These are phyloP conservation scores for Spinus pinus DNA, from an alignment of 2,797 vertebrate species.

Conservation along the genomic window DNA sequence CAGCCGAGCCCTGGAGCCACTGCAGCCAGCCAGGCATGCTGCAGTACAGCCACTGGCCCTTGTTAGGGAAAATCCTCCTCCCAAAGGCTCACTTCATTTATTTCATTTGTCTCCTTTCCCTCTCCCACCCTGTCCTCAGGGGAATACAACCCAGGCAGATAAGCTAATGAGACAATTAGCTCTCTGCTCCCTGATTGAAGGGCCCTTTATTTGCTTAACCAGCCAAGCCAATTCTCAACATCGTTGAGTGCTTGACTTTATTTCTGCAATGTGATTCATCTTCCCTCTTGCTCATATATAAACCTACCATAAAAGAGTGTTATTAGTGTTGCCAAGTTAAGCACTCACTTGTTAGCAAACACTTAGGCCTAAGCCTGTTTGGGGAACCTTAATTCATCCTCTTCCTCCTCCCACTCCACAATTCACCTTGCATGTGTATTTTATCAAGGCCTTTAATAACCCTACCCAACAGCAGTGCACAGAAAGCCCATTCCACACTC, in stretches of 20 bases:
- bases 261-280: slow-evolving; percentile 52
- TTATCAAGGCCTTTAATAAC: background rate
- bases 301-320: slow-evolving; percentile 25
- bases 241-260: slow-evolving; percentile 10
- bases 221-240: slow-evolving; percentile 41
- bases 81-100: slow-evolving; percentile 21
- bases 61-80: background rate
- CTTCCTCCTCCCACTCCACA: background rate
- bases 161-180: slow-evolving; percentile 71
- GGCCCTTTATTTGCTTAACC: slow-evolving; percentile 60
- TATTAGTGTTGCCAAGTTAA: slow-evolving; percentile 47
- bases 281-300: slow-evolving; percentile 31
- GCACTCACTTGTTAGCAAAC: slow-evolving; percentile 18
- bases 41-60: background rate
- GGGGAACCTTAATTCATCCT: slow-evolving; percentile 1
- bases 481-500: background rate
- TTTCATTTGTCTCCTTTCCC: slow-evolving; percentile 36
- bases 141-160: slow-evolving; percentile 52
- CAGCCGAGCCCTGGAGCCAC: background rate
- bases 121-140: slow-evolving; percentile 36
- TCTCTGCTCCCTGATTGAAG: slow-evolving; percentile 53
- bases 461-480: background rate
- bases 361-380: background rate
- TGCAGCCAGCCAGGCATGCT: background rate
- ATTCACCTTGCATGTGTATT: background rate